phyloP scores from a whole-genome alignment of 2,888 invertebrate species.

The Hybos culiciformis region DNA sequence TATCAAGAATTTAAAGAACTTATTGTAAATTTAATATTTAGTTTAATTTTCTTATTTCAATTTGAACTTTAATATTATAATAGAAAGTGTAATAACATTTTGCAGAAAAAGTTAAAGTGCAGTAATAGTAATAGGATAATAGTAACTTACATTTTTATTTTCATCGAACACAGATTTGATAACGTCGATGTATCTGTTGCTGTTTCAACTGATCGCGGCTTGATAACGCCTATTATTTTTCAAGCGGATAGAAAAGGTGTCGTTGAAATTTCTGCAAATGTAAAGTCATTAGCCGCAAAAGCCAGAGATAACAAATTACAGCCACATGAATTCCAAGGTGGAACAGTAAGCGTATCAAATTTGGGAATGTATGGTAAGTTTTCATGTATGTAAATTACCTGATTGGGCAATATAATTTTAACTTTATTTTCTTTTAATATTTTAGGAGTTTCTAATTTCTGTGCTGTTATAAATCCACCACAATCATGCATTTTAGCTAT shows the following conservation, averaged over 20 bases:
- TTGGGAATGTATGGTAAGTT: constrained; percentile 78
- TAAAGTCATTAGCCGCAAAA: constrained; percentile 68
- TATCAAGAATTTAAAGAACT: neutral
- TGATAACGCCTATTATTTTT: constrained; percentile 94
- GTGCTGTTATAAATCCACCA: constrained; percentile 92
- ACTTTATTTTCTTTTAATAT: constrained; percentile 5
- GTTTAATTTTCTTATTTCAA: constrained; percentile 1
- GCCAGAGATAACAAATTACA: constrained; percentile 80
- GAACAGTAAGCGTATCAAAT: constrained; percentile 89
- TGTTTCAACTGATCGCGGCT: constrained; percentile 85
- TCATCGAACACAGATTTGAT: constrained; percentile 64
- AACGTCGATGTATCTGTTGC: constrained; percentile 94
- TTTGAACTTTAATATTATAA: too few relatives aligned
- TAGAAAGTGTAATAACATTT: too few relatives aligned
- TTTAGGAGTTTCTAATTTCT: constrained; percentile 68
- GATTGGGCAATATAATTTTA: neutral
- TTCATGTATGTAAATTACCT: neutral
- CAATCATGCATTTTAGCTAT: constrained; percentile 89
- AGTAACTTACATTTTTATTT: constrained; percentile 2
- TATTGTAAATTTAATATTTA: neutral
- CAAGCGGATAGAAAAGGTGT: constrained; percentile 83
- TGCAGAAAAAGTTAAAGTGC: too few relatives aligned
- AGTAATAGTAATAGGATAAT: too few relatives aligned
- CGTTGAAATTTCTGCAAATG: constrained; percentile 62
- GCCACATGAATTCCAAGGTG: constrained; percentile 93